Evolutionary conservation across 2,113 vertebrate genomes (phyloP).

Genomic region (Menidia beryllina): DNA sequence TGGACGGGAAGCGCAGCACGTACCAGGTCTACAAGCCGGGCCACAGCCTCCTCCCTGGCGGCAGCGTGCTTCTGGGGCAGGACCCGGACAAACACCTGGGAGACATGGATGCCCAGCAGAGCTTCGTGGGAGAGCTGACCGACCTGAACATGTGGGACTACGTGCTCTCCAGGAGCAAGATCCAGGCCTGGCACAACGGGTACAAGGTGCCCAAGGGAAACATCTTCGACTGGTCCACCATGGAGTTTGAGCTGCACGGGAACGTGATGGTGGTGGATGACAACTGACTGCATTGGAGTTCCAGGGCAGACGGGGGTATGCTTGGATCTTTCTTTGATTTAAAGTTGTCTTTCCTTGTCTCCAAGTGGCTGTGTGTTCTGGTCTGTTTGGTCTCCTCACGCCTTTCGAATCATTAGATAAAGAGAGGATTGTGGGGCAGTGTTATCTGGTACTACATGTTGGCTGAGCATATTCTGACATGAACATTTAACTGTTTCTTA

Average conservation of each 20-base stretch:
- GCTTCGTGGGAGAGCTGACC: slow-evolving; percentile 83
- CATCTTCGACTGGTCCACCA: slow-evolving; percentile 84
- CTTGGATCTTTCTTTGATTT: slow-evolving; percentile 17
- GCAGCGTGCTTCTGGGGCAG: slow-evolving; percentile 81
- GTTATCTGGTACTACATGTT: background rate
- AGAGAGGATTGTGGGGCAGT: background rate
- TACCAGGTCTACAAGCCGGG: slow-evolving; percentile 82
- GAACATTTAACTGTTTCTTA: background rate
- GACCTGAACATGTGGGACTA: slow-evolving; percentile 87
- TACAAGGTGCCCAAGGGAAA: slow-evolving; percentile 77
- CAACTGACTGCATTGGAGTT: slow-evolving; percentile 67
- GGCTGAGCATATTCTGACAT: background rate
- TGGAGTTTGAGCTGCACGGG: slow-evolving; percentile 81
- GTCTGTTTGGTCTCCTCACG: too few species aligned
- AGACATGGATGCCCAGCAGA: slow-evolving; percentile 76
- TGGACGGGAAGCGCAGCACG: slow-evolving; percentile 80
- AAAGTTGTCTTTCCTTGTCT: background rate
- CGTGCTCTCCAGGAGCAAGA: slow-evolving; percentile 77
- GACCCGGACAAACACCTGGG: slow-evolving; percentile 81
- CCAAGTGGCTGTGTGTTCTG: background rate
- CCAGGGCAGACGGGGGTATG: background rate
- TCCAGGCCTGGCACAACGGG: slow-evolving; percentile 77
- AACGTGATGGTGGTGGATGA: slow-evolving; percentile 83
- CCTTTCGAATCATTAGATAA: too few species aligned
- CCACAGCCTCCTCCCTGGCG: slow-evolving; percentile 76